Percentiles rank a stretch among this genome's conserved stretches.
phyloP scores from a whole-genome alignment of 30 jellyfish, hydroid and myxozoan species.

The Chrysaora quinquecirrha region DNA sequence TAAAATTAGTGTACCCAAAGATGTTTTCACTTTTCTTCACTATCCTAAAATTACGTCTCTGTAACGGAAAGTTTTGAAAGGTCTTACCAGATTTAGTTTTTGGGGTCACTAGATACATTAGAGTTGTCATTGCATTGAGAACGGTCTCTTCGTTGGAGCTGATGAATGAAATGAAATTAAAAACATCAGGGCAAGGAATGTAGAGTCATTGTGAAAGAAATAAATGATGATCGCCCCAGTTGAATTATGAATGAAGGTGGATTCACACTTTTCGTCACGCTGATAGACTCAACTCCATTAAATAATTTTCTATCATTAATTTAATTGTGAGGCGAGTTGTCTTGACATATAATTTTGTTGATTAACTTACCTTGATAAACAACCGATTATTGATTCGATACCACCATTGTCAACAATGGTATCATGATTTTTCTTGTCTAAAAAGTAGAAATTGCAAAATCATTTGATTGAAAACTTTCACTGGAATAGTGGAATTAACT shows the following conservation, averaged over 20 bases:
- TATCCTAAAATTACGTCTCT: background rate
- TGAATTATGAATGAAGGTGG: too few species aligned
- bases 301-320: too few species aligned
- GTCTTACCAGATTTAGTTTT: slow-evolving; percentile 64
- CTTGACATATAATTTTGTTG: too few species aligned
- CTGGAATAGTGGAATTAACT: too few species aligned
- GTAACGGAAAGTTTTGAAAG: background rate
- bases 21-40: background rate
- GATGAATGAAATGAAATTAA: background rate
- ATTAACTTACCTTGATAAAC: slow-evolving; percentile 90
- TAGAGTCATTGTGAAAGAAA: too few species aligned
- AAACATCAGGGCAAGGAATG: too few species aligned
- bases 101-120: slow-evolving; percentile 68
- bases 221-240: too few species aligned
- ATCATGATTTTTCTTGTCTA: slow-evolving; percentile 59
- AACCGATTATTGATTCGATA: slow-evolving; percentile 50
- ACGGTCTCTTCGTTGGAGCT: slow-evolving; percentile 87
- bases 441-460: too few species aligned
- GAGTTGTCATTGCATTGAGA: slow-evolving; percentile 78
- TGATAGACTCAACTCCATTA: too few species aligned
- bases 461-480: too few species aligned
- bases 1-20: background rate
- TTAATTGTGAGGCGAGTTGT: too few species aligned
- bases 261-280: too few species aligned
- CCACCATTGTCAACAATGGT: slow-evolving; percentile 76